Evolutionary conservation across 1,140 invertebrate genomes (phyloP), one percentile per base, ranked within the genome.

Genomic region (Pygmarrhopalites habei): DNA sequence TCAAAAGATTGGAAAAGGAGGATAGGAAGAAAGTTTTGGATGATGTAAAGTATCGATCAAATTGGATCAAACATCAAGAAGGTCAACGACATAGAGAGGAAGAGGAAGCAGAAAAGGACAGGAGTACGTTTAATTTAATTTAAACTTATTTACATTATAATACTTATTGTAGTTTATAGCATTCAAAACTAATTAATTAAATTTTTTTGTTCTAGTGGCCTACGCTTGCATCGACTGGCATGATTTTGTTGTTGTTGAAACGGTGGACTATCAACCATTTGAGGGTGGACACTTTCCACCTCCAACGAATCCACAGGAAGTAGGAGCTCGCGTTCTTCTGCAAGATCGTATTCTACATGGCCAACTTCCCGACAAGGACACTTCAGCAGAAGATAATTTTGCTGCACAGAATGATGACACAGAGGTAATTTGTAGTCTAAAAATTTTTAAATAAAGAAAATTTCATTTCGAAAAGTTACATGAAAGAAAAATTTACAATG

Each of bases 201-300:
- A 19, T 19, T 46, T 49, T 29, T 62, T 58, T 44, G 64, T 79
- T 79, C 60, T 68, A 81, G 85, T 97, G 32, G 93, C 95, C 0
- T 98, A 98, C 75, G 92, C 93, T 2, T 91, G 95, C 72, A 98
- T 99, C 69, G 97, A 99, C 75, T 99, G 97, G 97, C 97, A 99
- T 75, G 95, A 99, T 78, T 99, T 99, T 80, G 95, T 99, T 1
- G 95, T 99, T 0, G 97, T 99, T 0, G 96, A 99, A 77, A 99
- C 95, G 0, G 95, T 99, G 0, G 97, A 99, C 76, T 99, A 98
- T 77, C 92, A 98, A 70, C 89, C 91, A 0, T 92, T 92, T 72
- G 96, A 99, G 78, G 85, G 88, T 14, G 94, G 95, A 26, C 90
- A 90, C 75, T 95, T 96, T 73, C 95, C 94, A 21, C 91, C 95